These are phyloP conservation scores for Butorides virescens DNA, from an alignment of 2,113 vertebrate species.

Conservation along the genomic window DNA sequence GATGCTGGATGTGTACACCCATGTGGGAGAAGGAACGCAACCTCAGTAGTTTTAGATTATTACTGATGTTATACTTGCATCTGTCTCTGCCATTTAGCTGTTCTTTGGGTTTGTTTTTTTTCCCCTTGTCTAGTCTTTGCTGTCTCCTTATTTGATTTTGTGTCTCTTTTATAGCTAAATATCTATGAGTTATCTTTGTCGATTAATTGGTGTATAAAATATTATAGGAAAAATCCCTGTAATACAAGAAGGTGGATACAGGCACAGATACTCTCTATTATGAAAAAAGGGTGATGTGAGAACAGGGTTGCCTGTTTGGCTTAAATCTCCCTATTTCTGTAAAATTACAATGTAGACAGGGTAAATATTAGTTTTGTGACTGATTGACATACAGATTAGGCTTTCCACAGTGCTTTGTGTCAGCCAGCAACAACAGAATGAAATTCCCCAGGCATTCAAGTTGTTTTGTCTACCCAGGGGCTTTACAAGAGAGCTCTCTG, in stretches of 20 bases:
- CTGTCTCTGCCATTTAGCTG: not conserved
- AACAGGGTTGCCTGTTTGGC: not conserved
- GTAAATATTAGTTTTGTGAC: not conserved
- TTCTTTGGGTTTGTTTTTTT: not conserved
- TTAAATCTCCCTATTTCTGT: not conserved
- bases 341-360: not conserved
- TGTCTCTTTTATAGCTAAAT: not conserved
- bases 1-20: fast-evolving
- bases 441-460: not conserved
- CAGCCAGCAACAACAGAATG: not conserved
- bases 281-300: not conserved
- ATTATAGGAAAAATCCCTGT: not conserved
- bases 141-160: not conserved
- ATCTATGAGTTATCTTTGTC: not conserved
- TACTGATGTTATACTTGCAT: not conserved
- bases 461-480: not conserved
- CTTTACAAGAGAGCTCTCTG: not conserved
- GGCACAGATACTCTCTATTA: not conserved
- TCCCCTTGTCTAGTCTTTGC: not conserved
- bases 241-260: not conserved
- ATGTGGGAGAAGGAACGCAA: not conserved
- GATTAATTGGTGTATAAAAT: not conserved
- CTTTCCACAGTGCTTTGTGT: not conserved
- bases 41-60: not conserved
- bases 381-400: not conserved